phyloP scores from a whole-genome alignment of 1,140 invertebrate genomes.

The Pseudachorutes palmiensis region DNA sequence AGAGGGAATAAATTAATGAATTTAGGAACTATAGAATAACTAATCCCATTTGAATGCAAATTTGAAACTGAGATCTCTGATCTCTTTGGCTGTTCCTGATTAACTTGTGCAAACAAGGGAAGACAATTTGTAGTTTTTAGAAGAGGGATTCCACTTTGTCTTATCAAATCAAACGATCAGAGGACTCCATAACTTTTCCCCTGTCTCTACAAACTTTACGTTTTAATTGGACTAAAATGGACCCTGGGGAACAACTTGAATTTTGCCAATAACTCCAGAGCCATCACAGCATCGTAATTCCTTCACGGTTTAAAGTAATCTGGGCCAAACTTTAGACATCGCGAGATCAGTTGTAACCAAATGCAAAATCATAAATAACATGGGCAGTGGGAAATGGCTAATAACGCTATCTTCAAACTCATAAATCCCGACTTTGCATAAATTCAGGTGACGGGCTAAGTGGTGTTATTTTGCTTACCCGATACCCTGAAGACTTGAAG shows the following conservation, averaged over 20 bases:
- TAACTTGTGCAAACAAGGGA: background rate
- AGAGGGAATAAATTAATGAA: too few species aligned
- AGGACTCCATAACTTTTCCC: constrained; percentile 2
- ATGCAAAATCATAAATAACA: too few species aligned
- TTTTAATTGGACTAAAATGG: constrained; percentile 37
- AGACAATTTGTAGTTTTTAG: background rate
- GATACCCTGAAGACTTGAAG: constrained; percentile 94
- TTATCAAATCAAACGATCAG: constrained; percentile 22
- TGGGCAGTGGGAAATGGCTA: too few species aligned
- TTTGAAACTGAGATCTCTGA: background rate
- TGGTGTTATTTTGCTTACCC: constrained; percentile 58
- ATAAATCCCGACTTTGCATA: too few species aligned
- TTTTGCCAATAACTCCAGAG: constrained; percentile 26
- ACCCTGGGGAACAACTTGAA: constrained; percentile 23
- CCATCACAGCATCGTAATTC: background rate
- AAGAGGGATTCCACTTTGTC: constrained; percentile 2
- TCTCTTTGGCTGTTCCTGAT: background rate
- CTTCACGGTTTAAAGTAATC: background rate
- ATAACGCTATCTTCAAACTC: too few species aligned
- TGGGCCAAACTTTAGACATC: background rate
- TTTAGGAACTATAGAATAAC: too few species aligned
- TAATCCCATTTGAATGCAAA: constrained; percentile 9
- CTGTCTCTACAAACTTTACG: constrained; percentile 16
- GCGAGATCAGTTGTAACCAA: too few species aligned
- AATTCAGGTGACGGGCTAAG: too few species aligned